Evolutionary conservation across 2,888 invertebrate genomes (phyloP), one percentile per base, ranked within the genome.

Genomic region (Xestia rhomboidea): DNA sequence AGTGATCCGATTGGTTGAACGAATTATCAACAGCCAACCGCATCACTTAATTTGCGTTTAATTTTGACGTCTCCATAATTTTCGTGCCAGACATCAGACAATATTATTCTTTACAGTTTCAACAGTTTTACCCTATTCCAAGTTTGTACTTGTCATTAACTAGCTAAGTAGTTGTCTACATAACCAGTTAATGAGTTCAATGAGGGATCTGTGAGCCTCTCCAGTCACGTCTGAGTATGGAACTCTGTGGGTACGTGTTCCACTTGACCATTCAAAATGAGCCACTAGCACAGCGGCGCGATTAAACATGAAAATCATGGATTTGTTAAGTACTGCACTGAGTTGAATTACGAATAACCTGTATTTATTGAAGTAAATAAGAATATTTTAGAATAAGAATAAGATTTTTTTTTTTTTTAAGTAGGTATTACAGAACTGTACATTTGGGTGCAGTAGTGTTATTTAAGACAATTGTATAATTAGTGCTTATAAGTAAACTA

Each of bases 231-330:
- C n/a, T 15, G 21, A 66, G 30, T 15, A 62, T 60, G 49, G 41
- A 74, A 75, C 54, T 79, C 46, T 13, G 57, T 57, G 15, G 15
- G 54, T 21, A 71, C 75, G 70, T 81, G 68, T 75, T 49, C 63
- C 54, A 57, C 54, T 63, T 81, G 18, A 30, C 27, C 51, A 69
- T 69, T 69, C 60, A 67, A 34, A 69, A 63, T 51, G 38, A 44
- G 67, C n/a, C 7, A 18, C 8, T 4, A 54, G 21, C 60, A 44
- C n/a, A 49, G 49, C 51, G 46, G 8, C 15, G 11, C 38, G 21
- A 46, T 67, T 79, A 54, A 46, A 73, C 69, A 62, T 60, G 18
- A 41, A 78, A 57, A 64, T 68, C 21, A 46, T 63, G 60, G 60
- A 70, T 6, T n/a, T 66, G 27, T 30, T 34, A 41, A 51, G 30